Evolutionary conservation across 2,113 vertebrate genomes (phyloP), one percentile per base, ranked within the genome.

Genomic region (Sialia sialis): DNA sequence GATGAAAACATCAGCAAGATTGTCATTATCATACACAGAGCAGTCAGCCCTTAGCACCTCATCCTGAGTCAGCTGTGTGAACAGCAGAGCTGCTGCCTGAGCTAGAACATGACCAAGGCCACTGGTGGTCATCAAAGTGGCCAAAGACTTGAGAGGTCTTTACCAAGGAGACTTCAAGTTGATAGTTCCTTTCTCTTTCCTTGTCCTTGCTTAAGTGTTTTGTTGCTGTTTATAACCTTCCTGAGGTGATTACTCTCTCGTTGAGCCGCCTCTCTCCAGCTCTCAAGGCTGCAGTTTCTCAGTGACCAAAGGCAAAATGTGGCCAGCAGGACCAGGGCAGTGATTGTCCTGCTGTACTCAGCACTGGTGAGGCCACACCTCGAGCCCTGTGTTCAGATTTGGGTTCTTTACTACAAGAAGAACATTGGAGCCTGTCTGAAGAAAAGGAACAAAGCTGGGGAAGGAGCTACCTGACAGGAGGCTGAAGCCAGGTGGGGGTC

Each of bases 401-500:
- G 54, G 48, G n/a, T 18, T 44, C 32, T 36, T 66, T 13, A 3
- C 30, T 22, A 1, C 41, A 41, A 9, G 18, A 51, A 43, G 5
- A 25, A 36, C 18, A 39, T 3, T 90, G 76, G 32, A 66, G 20
- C 0, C 0, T 12, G 34, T 15, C 58, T 51, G 49, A 11, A 60
- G 52, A 44, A 36, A 39, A 41, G 52, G 27, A 72, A 21, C 3
- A 38, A 49, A 66, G 44, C 29, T 46, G 23, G 11, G 73, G 38
- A 70, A 72, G n/a, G n/a, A 72, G 12, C 9, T 13, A 2, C 43
- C 21, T 76, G 56, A 32, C 15, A 72, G 41, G 46, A 76, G 32
- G 36, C 3, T n/a, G 14, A 8, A 46, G 29, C 0, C 10, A 41
- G 26, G 10, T 5, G 23, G 6, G 15, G 6, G 3, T 22, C 0